Evolutionary conservation across 2,113 vertebrate species (phyloP).

Genomic region (zebrafish (Danio rerio)): GRCz12tu NC_133182.1:20877501-20878000

Average conservation of each 20-base stretch:
- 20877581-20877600: conserved; percentile 78
- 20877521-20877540: not conserved
- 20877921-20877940: conserved; percentile 53
- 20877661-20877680: conserved; percentile 70
- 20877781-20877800: conserved; percentile 77
- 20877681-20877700: conserved; percentile 83
- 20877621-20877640: conserved; percentile 75
- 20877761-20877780: not conserved
- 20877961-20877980: conserved; percentile 84
- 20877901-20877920: conserved; percentile 71
- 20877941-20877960: conserved; percentile 65
- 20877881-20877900: conserved; percentile 72
- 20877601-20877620: conserved; percentile 82
- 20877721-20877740: conserved; percentile 76
- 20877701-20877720: conserved; percentile 82
- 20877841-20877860: conserved; percentile 83
- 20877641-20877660: conserved; percentile 71
- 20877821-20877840: conserved; percentile 73
- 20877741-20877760: conserved; percentile 61
- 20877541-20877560: conserved; percentile 72
- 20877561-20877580: conserved; percentile 75
- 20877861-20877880: conserved; percentile 74
- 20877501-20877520: conserved; percentile 61
- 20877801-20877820: conserved; percentile 76
- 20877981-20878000: conserved; percentile 75